phyloP scores from a whole-genome alignment of 2,113 vertebrate species.

The Nibea coibor region DNA sequence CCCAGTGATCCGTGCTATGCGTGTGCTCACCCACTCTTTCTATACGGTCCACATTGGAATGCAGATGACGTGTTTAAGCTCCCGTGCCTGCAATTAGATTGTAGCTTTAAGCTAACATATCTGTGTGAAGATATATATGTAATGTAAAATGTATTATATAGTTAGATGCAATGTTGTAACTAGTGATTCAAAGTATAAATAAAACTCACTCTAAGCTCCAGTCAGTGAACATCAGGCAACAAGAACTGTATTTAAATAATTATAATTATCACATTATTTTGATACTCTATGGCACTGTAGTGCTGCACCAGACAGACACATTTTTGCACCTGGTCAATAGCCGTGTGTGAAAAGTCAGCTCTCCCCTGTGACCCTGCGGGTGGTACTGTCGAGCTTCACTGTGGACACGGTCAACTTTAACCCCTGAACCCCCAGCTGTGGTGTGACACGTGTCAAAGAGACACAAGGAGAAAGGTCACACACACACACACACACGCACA shows the following conservation, averaged over 20 bases:
- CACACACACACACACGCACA: neutral
- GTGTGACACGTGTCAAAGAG: conserved; percentile 30
- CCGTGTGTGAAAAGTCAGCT: conserved; percentile 31
- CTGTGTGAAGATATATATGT: neutral
- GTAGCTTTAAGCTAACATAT: neutral
- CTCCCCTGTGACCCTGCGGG: conserved; percentile 6
- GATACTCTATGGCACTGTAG: too few relatives aligned
- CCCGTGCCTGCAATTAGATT: conserved; percentile 1
- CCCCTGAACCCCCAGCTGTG: conserved; percentile 26
- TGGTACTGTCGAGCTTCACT: conserved; percentile 6
- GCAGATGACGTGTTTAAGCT: neutral
- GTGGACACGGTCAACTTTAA: conserved; percentile 22
- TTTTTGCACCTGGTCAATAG: conserved; percentile 6
- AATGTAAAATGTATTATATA: neutral
- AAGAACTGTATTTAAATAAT: neutral
- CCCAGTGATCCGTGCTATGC: neutral
- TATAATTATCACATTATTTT: too few relatives aligned
- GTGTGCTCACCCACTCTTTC: neutral
- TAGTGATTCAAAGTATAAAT: neutral
- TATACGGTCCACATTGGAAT: neutral
- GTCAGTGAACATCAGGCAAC: neutral
- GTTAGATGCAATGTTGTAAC: neutral
- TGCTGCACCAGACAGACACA: neutral
- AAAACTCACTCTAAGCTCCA: neutral
- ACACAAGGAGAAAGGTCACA: conserved; percentile 35